phyloP scores from a whole-genome alignment of 1,140 invertebrate genomes.

The Caenorhabditis inopinata region DNA sequence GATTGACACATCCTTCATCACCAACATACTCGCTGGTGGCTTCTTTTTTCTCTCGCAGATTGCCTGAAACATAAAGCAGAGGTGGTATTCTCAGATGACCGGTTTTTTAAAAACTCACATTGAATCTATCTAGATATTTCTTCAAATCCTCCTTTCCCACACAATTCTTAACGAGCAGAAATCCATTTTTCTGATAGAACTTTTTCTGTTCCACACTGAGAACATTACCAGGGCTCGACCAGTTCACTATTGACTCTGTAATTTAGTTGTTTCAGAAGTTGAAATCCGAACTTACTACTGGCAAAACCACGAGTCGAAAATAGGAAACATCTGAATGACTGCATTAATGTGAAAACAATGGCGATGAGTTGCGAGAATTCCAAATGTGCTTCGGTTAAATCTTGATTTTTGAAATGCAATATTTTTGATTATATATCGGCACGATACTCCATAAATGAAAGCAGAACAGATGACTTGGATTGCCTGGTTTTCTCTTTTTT shows the following conservation, averaged over 20 bases:
- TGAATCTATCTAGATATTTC: slow-evolving; percentile 46
- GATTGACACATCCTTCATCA: slow-evolving; percentile 12
- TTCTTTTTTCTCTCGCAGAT: slow-evolving; percentile 4
- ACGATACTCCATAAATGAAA: no score
- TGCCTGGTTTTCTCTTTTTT: no score
- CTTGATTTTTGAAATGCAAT: no score
- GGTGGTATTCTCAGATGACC: no score
- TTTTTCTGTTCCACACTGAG: slow-evolving; percentile 70
- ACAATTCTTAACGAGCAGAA: slow-evolving; percentile 74
- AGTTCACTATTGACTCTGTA: slow-evolving; percentile 29
- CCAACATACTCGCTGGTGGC: neutral
- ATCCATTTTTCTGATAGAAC: slow-evolving; percentile 82
- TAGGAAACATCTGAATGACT: neutral
- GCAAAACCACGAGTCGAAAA: neutral
- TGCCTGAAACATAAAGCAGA: neutral
- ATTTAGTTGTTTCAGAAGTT: no score
- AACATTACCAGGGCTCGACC: slow-evolving; percentile 38
- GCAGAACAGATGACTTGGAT: no score
- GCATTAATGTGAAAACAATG: neutral
- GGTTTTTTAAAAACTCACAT: slow-evolving; percentile 26
- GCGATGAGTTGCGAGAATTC: no score
- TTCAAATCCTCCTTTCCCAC: slow-evolving; percentile 72
- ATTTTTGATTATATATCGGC: no score
- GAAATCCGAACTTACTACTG: neutral
- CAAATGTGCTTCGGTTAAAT: no score